phyloP scores from a whole-genome alignment of 2,888 invertebrate genomes.

The Cloeon dipterum region DNA sequence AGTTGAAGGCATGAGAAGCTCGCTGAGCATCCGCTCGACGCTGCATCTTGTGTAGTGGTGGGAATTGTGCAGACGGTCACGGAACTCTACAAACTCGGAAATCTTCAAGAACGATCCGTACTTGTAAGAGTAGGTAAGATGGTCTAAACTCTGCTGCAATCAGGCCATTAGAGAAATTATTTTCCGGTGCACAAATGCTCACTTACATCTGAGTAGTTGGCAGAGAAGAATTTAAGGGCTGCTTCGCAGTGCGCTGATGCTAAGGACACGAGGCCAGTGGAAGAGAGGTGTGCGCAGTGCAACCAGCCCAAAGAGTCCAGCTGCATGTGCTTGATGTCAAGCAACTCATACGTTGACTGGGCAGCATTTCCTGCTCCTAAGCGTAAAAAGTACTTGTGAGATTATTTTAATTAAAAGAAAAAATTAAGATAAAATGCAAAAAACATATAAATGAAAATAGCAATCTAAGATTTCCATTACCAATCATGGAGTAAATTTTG shows the following conservation, averaged over 20 bases:
- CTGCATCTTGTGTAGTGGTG: constrained; percentile 44
- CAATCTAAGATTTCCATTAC: constrained; percentile 21
- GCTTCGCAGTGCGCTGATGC: constrained; percentile 46
- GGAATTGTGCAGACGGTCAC: constrained; percentile 58
- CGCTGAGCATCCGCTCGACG: constrained; percentile 43
- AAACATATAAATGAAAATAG: neutral
- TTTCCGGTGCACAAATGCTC: constrained; percentile 1
- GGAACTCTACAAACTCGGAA: constrained; percentile 68
- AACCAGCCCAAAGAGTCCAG: constrained; percentile 76
- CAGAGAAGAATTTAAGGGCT: constrained; percentile 65
- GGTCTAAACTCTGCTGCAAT: constrained; percentile 57
- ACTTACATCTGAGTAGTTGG: constrained; percentile 71
- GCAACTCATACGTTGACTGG: constrained; percentile 42
- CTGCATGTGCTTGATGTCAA: constrained; percentile 86
- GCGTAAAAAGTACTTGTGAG: constrained; percentile 5
- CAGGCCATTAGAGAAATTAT: too few relatives aligned
- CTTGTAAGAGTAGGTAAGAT: constrained; percentile 78
- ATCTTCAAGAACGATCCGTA: constrained; percentile 86
- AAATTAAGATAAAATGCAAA: constrained; percentile 1
- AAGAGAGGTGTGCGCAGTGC: constrained; percentile 48
- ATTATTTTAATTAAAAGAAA: too few relatives aligned
- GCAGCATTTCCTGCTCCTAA: constrained; percentile 52
- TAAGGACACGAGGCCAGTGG: constrained; percentile 43
- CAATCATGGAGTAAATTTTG: constrained; percentile 52
- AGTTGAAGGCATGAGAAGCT: constrained; percentile 30